Percentiles rank a stretch among this genome's conserved stretches.
Conservation (phyloP, 35 echinoderm and acorn worm species). For the Eucidaris tribuloides region DNA sequence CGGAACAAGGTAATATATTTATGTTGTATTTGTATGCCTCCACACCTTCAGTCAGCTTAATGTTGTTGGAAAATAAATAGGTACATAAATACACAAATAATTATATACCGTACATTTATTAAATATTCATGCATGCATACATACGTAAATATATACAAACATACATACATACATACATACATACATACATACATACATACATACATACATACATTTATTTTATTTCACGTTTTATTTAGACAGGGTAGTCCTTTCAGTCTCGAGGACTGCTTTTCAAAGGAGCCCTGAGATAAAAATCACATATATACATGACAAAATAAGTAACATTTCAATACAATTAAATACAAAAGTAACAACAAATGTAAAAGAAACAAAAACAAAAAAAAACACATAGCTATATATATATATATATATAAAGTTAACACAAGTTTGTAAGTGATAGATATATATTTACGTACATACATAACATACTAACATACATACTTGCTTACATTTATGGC, state of each 20-base stretch:
- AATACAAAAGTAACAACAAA: too few relatives aligned
- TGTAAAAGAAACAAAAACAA: too few relatives aligned
- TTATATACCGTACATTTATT: not conserved
- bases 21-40: not conserved
- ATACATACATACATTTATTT: too few relatives aligned
- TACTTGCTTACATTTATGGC: not conserved
- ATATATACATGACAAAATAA: too few relatives aligned
- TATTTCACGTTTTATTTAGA: not conserved
- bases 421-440: not conserved
- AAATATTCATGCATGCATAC: not conserved
- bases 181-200: not conserved
- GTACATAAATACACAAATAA: not conserved
- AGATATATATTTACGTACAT: not conserved
- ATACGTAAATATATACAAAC: too few relatives aligned
- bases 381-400: not conserved
- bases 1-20: too few relatives aligned
- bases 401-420: conserved; percentile 1
- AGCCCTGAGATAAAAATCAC: too few relatives aligned
- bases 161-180: not conserved
- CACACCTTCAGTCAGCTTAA: not conserved
- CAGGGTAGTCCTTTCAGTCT: too few relatives aligned
- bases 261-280: too few relatives aligned
- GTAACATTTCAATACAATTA: too few relatives aligned
- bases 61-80: not conserved
- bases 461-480: too few relatives aligned